phyloP scores from a whole-genome alignment of 2,888 invertebrate genomes.

The Dermolepida albohirtum region DNA sequence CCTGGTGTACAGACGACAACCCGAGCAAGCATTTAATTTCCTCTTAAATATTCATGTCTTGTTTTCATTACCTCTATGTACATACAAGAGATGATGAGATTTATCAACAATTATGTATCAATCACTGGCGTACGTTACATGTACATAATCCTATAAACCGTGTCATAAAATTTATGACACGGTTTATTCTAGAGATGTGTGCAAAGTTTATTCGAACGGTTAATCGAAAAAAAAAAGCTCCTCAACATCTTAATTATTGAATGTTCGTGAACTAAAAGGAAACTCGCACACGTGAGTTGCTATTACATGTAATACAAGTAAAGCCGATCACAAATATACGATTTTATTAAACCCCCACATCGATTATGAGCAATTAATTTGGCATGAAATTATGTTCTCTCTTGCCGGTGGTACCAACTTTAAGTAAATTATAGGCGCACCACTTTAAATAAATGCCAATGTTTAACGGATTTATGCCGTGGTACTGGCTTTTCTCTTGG shows the following conservation, averaged over 20 bases:
- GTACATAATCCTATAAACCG: not conserved
- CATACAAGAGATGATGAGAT: conserved; percentile 1
- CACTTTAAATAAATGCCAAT: conserved; percentile 61
- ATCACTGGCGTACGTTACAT: not conserved
- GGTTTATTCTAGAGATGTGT: conserved; percentile 12
- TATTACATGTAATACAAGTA: conserved; percentile 6
- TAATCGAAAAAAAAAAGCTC: conserved; percentile 3
- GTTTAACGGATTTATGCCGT: conserved; percentile 61
- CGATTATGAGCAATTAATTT: conserved; percentile 46
- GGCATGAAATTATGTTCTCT: conserved; percentile 47
- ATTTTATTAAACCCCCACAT: conserved; percentile 20
- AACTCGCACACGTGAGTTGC: not conserved
- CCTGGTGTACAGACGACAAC: not conserved
- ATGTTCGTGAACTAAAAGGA: conserved; percentile 1
- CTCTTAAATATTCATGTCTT: conserved; percentile 27
- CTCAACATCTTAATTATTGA: conserved; percentile 38
- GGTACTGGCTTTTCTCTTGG: conserved; percentile 44
- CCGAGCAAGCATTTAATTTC: conserved; percentile 20
- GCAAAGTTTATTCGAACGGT: conserved; percentile 3
- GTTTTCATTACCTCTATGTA: conserved; percentile 7
- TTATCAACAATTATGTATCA: conserved; percentile 17
- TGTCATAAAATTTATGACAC: conserved; percentile 30
- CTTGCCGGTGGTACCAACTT: conserved; percentile 49
- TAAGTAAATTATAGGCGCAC: conserved; percentile 57
- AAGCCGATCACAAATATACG: conserved; percentile 11